These are phyloP conservation scores for Cyrtonyx montezumae DNA, from an alignment of 2,113 vertebrate genomes.

Conservation along the genomic window DNA sequence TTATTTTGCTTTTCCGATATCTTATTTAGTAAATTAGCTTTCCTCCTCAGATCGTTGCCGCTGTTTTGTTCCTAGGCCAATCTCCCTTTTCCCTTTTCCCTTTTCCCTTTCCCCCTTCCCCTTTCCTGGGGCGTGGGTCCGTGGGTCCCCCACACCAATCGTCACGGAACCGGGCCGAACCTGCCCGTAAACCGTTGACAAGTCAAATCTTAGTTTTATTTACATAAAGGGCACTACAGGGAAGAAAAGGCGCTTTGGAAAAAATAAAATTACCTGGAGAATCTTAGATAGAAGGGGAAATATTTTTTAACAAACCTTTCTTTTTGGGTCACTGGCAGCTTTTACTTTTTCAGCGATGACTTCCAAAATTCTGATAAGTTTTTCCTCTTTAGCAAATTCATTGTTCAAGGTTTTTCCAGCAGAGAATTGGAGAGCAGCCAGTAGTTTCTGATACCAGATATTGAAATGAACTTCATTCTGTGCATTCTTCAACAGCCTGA, in stretches of 20 bases:
- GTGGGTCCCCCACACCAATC: too few species aligned
- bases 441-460: conserved; percentile 74
- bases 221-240: not conserved
- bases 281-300: not conserved
- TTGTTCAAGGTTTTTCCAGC: conserved; percentile 71
- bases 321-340: conserved; percentile 59
- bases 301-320: conserved; percentile 72
- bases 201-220: not conserved
- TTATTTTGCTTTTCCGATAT: too few species aligned
- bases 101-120: too few species aligned
- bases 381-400: conserved; percentile 75
- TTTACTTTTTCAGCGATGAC: conserved; percentile 71
- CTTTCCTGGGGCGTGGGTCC: too few species aligned
- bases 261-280: conserved; percentile 9
- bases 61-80: too few species aligned
- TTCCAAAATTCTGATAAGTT: conserved; percentile 73
- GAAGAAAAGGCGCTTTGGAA: not conserved
- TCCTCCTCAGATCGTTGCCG: too few species aligned
- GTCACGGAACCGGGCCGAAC: too few species aligned
- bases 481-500: conserved; percentile 78
- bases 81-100: too few species aligned
- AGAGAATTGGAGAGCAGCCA: conserved; percentile 79
- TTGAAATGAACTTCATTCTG: conserved; percentile 78
- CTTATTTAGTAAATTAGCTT: too few species aligned
- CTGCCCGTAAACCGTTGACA: too few species aligned